A percentile compares a stretch with the other conserved stretches of the same genome.
Evolutionary conservation across 2,797 vertebrate species (phyloP).

Genomic region (Odontamblyopus rebecca): DNA sequence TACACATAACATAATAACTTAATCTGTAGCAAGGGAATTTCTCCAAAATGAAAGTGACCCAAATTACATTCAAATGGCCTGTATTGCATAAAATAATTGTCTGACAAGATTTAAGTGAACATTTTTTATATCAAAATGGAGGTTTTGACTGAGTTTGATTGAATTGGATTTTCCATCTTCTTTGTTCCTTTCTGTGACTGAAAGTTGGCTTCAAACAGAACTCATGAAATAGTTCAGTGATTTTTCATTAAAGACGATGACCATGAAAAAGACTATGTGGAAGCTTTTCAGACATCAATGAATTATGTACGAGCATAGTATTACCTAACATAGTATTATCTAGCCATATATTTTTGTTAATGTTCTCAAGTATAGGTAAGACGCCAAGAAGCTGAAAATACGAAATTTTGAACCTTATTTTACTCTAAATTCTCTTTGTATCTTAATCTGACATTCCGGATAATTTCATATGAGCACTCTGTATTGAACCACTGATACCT

Average conservation of each 20-base stretch:
- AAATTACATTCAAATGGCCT: neutral
- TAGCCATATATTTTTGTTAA: neutral
- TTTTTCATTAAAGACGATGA: neutral
- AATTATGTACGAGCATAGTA: neutral
- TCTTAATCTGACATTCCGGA: neutral
- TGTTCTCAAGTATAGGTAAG: neutral
- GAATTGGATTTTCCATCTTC: neutral
- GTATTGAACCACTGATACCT: slow-evolving; percentile 74
- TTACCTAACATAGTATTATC: neutral
- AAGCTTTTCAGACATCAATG: neutral
- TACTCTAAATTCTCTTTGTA: neutral
- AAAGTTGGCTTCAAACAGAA: neutral
- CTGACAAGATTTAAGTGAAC: neutral
- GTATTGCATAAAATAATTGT: neutral
- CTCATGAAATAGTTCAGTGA: neutral
- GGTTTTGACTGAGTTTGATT: neutral
- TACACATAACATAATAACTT: no score
- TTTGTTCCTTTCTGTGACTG: neutral
- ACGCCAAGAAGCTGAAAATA: neutral
- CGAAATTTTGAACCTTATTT: neutral
- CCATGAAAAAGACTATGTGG: neutral
- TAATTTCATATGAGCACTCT: neutral
- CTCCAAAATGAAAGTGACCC: neutral
- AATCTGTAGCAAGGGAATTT: no score
- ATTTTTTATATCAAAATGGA: neutral